Percentiles rank a stretch among this genome's conserved stretches.
Evolutionary conservation across 2,797 vertebrate genomes (phyloP).

Genomic region (Protonibea diacanthus): DNA sequence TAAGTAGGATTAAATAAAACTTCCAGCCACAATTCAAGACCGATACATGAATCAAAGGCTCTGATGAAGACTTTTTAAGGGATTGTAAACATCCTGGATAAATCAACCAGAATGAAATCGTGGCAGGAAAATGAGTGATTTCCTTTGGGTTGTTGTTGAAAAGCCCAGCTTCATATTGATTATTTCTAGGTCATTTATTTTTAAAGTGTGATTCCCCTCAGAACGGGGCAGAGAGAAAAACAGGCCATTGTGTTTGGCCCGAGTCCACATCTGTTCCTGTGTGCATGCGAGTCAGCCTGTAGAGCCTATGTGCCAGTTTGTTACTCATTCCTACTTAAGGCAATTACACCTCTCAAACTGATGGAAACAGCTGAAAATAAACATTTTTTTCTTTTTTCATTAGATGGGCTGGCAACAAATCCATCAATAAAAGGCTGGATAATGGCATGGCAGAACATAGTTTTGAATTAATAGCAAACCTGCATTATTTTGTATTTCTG

Average conservation of each 20-base stretch:
- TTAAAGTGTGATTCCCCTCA: conserved; percentile 65
- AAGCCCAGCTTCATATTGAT: conserved; percentile 67
- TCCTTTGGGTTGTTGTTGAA: conserved; percentile 62
- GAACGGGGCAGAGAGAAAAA: conserved; percentile 65
- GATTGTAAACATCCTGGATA: conserved; percentile 14
- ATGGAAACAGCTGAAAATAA: conserved; percentile 50
- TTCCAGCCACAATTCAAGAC: background rate
- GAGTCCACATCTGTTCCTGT: conserved; percentile 45
- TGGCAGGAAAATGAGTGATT: conserved; percentile 26
- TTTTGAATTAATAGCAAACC: conserved; percentile 10
- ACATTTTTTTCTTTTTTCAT: conserved; percentile 27
- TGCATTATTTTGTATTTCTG: conserved; percentile 8
- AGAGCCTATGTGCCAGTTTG: conserved; percentile 34
- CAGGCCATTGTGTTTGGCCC: conserved; percentile 71
- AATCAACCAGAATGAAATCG: conserved; percentile 7
- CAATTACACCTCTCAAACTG: conserved; percentile 46
- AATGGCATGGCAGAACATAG: background rate
- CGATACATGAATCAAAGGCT: background rate
- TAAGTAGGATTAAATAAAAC: background rate
- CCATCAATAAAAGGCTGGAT: conserved; percentile 32
- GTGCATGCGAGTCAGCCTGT: conserved; percentile 28
- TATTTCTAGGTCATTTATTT: conserved; percentile 78
- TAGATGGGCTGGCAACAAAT: conserved; percentile 9
- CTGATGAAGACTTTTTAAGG: background rate
- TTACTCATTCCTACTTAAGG: conserved; percentile 31